Evolutionary conservation across 2,888 invertebrate genomes (phyloP), one percentile per base, ranked within the genome.

Genomic region (Monoplex corrugatus): DNA sequence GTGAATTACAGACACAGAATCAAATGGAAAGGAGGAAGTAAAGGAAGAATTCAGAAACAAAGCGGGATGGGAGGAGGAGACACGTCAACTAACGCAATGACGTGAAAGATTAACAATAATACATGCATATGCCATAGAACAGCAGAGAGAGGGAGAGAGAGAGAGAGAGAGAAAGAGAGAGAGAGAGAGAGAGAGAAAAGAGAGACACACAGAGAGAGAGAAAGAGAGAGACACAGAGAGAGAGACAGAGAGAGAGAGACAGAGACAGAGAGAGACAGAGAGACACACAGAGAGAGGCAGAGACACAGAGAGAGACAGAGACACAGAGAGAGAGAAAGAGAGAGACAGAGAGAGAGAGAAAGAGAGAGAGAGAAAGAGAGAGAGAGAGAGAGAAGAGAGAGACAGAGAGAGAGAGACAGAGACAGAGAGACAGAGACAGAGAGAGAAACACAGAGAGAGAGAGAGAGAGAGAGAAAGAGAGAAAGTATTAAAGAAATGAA

Each of bases 351-450:
- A 78, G 13, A 78, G 16, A 78, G 38, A 78, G 78, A 75, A 35
- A 75, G 72, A 75, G 72, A 75, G 72, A 75, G 72, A 75, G 72
- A 75, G 72, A 75, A 35, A 75, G 72, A 75, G 72, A 75, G 72
- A 75, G 72, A 75, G 72, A 75, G 72, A 75, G 72, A 75, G 72
- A 75, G 72, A 75, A 3, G 35, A 1, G 3, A 75, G 35, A 5
- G 35, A 10, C 32, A 75, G 35, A 2, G 35, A 35, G 6, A 63
- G 63, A 23, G 28, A 3, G 63, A 63, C 23, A 63, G 23, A 8
- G 13, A 63, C 13, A 16, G 23, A 8, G 23, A 63, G 23, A 23
- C 8, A 63, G 63, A 63, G 3, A 23, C 10, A 63, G 23, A 63
- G 63, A 63, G 63, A 63, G 23, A 63, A 16, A 63, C 8, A 8